A percentile compares a stretch with the other conserved stretches of the same genome.
Conservation (phyloP, 2,797 vertebrate genomes). For the Macrochelys suwanniensis region DNA sequence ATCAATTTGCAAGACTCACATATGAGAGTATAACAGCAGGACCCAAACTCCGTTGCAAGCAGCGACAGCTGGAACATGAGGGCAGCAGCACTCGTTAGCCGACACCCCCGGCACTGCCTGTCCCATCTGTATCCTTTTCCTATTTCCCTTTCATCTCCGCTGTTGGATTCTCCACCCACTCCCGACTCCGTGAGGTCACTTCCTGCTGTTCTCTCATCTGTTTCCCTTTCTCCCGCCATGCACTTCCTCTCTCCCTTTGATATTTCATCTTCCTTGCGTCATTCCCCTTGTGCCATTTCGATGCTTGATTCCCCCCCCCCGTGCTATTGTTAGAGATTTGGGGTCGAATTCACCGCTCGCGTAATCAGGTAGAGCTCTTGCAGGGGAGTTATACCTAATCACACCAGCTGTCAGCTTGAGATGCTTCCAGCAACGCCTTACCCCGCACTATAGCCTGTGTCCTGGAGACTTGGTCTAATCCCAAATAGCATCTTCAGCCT, state of each 20-base stretch:
- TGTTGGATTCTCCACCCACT: background rate
- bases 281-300: background rate
- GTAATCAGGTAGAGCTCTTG: background rate
- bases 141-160: conserved; percentile 31
- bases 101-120: background rate
- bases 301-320: background rate
- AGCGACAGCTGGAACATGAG: background rate
- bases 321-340: background rate
- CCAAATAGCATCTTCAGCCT: background rate
- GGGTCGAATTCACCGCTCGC: rapidly evolving
- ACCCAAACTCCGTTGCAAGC: background rate
- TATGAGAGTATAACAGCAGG: background rate
- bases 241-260: conserved; percentile 67
- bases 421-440: background rate
- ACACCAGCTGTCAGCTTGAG: background rate
- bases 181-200: conserved; percentile 68
- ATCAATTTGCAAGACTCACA: no score
- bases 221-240: conserved; percentile 66
- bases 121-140: conserved; percentile 64
- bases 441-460: background rate
- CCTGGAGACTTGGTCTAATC: background rate
- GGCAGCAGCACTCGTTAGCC: background rate
- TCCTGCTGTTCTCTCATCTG: conserved; percentile 72
- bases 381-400: background rate
- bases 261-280: conserved; percentile 62